Evolutionary conservation across 2,113 vertebrate species (phyloP), one percentile per base, ranked within the genome.

Genomic region (Aptenodytes forsteri): DNA sequence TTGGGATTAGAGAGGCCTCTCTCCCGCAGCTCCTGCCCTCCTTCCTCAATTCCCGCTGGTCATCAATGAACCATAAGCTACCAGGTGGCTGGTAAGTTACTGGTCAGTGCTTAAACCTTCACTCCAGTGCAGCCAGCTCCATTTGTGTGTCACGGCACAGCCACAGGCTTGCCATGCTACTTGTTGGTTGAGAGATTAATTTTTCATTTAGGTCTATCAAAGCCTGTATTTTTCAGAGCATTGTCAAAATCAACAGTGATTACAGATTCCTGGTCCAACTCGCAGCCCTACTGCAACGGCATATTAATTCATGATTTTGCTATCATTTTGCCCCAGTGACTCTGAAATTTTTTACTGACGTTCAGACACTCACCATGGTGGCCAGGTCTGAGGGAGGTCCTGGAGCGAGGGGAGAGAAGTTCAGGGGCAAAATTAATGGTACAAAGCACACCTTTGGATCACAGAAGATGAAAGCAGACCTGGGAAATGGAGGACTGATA

Each of bases 211-310:
- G 30, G 10, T 49, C 20, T n/a, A 56, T 26, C 12, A 84, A 78
- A 59, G 2, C 3, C 16, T 15, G 3, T 52, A 25, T 38, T 49
- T 89, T 54, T 42, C 25, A 66, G 18, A 47, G 9, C 8, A 17
- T 7, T 67, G 6, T 26, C 77, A 54, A 93, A 54, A 61, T 67
- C 59, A 54, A 12, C 38, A 16, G 6, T 47, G 26, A 55, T 18
- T 67, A 42, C n/a, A 42, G 20, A 59, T 23, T 83, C 49, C 23
- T 46, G 44, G 14, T 71, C 56, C 52, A 78, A 46, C 38, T 20
- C 0, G 0, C 22, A 61, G 15, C 40, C 15, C 18, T 54, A 15
- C 25, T 73, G 58, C 21, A 65, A 16, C 21, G 6, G 19, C 2
- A 1, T 62, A 62, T 36, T 40, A 71, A n/a, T 71, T 54, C 8